Evolutionary conservation across 2,888 invertebrate species (phyloP).

Genomic region (Polydrusus pterygomalis): DNA sequence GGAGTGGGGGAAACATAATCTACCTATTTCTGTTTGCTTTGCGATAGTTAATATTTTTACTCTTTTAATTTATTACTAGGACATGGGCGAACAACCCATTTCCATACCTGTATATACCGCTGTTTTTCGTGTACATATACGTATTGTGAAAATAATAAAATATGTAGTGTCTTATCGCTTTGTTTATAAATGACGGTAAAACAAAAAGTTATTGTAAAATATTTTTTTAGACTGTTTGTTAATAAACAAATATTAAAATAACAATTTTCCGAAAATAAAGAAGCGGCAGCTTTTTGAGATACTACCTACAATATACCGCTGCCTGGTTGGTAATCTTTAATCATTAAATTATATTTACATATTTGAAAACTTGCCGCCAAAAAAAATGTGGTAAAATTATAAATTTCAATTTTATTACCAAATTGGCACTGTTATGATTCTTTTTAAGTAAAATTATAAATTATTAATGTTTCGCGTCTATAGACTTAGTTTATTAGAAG

Average conservation of each 20-base stretch:
- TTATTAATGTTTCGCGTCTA: too few relatives aligned
- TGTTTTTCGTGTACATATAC: neutral
- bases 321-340: slow-evolving; percentile 18
- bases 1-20: too few relatives aligned
- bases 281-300: neutral
- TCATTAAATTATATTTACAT: slow-evolving; percentile 32
- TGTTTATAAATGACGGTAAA: slow-evolving; percentile 5
- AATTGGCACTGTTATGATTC: neutral
- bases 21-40: too few relatives aligned
- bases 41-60: too few relatives aligned
- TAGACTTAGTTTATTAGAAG: too few relatives aligned
- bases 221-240: slow-evolving; percentile 37
- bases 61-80: too few relatives aligned
- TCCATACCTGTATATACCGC: neutral
- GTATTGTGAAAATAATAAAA: slow-evolving; percentile 5
- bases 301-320: neutral
- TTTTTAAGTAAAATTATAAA: neutral
- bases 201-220: slow-evolving; percentile 26
- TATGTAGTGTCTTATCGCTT: too few relatives aligned
- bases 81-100: too few relatives aligned
- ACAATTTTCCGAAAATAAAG: slow-evolving; percentile 37
- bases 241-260: slow-evolving; percentile 43
- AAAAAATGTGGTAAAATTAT: slow-evolving; percentile 30
- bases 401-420: slow-evolving; percentile 31
- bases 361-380: slow-evolving; percentile 38